These are phyloP conservation scores for Distichodus sexfasciatus DNA, from an alignment of 2,797 vertebrate genomes.

Conservation along the genomic window DNA sequence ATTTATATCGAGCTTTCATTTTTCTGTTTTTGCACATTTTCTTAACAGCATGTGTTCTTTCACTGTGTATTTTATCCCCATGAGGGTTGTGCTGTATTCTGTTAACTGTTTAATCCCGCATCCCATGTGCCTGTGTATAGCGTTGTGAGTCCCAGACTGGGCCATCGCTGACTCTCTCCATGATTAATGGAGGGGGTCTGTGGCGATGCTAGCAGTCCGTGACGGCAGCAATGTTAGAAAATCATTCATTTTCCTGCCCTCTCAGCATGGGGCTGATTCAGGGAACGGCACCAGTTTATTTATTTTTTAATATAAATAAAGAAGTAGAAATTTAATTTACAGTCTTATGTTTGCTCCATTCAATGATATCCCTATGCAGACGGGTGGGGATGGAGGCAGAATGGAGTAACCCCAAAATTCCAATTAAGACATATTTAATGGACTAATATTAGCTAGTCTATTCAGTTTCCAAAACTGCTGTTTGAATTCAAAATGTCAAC, in stretches of 20 bases:
- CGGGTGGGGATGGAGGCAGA: too few relatives aligned
- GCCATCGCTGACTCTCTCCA: neutral
- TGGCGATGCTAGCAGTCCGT: constrained; percentile 59
- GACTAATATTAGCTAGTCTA: too few relatives aligned
- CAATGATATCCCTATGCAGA: too few relatives aligned
- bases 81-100: too few relatives aligned
- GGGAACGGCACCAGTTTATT: constrained; percentile 4
- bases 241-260: constrained; percentile 50
- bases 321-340: too few relatives aligned
- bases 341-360: too few relatives aligned
- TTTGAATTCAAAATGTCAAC: too few relatives aligned
- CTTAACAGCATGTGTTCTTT: neutral
- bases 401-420: too few relatives aligned
- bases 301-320: neutral
- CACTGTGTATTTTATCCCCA: neutral
- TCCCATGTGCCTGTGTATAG: neutral
- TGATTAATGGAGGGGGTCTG: constrained; percentile 69
- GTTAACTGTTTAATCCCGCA: neutral
- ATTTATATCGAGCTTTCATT: too few relatives aligned
- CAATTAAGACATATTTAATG: too few relatives aligned
- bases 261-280: constrained; percentile 62
- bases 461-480: too few relatives aligned
- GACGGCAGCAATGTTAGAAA: constrained; percentile 64
- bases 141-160: neutral
- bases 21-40: neutral